Evolutionary conservation across 64 coral and sea anemone genomes (phyloP).

Genomic region (Exaiptasia diaphana): DNA sequence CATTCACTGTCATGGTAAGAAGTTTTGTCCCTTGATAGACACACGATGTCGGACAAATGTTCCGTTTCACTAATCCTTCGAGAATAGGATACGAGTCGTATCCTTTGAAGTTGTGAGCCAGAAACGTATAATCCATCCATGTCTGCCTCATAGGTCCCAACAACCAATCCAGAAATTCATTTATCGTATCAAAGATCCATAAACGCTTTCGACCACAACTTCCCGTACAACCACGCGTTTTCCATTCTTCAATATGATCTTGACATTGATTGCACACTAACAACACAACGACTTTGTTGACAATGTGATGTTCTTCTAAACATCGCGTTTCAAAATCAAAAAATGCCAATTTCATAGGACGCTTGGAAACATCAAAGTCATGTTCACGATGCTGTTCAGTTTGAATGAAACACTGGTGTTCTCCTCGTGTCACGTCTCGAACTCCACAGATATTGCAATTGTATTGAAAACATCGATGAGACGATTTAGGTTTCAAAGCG

Average conservation of each 20-base stretch:
- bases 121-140: not conserved
- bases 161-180: not conserved
- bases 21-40: not conserved
- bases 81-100: constrained; percentile 1
- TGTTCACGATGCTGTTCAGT: not conserved
- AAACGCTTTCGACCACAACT: not conserved
- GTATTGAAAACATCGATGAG: not conserved
- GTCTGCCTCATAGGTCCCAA: not conserved
- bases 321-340: not conserved
- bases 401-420: not conserved
- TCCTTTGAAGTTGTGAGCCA: constrained; percentile 16
- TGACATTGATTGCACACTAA: not conserved
- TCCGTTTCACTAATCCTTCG: not conserved
- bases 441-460: not conserved
- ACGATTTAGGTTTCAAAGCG: not conserved
- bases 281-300: not conserved
- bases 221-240: too few relatives aligned
- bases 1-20: not conserved
- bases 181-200: not conserved
- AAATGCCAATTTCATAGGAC: not conserved
- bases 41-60: not conserved
- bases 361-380: not conserved
- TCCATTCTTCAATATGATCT: not conserved
- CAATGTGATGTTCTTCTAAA: not conserved
- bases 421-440: not conserved